These are phyloP conservation scores for Scophthalmus maximus DNA, from an alignment of 2,113 vertebrate genomes.

Conservation along the genomic window DNA sequence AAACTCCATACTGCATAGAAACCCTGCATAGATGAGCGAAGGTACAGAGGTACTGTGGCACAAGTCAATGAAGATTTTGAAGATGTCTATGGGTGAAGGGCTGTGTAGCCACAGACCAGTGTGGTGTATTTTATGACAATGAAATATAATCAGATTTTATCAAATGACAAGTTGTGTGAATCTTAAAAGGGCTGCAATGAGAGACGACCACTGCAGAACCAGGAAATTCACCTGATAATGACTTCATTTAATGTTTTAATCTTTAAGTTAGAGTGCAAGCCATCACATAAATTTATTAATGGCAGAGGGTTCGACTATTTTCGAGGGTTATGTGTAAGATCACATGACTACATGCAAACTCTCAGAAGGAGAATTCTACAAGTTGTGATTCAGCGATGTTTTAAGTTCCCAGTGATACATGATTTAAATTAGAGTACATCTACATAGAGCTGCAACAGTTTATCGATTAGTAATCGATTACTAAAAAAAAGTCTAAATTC, in stretches of 20 bases:
- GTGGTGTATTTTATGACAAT: too few species aligned
- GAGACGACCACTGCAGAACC: not conserved
- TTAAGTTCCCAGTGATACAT: conserved; percentile 9
- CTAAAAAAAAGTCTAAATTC: too few species aligned
- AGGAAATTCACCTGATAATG: conserved; percentile 4
- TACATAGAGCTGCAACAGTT: too few species aligned
- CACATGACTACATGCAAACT: not conserved
- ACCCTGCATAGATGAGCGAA: not conserved
- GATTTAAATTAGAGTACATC: conserved; percentile 19
- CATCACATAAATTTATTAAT: conserved; percentile 11
- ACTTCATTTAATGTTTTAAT: conserved; percentile 38
- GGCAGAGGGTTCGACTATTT: not conserved
- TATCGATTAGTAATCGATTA: too few species aligned
- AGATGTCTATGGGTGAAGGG: too few species aligned
- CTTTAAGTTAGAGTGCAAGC: not conserved
- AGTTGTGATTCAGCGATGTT: conserved; percentile 1
- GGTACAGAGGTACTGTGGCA: not conserved
- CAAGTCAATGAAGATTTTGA: too few species aligned
- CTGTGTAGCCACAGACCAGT: too few species aligned
- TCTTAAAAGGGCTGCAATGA: not conserved
- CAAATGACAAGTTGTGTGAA: not conserved
- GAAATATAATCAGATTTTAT: not conserved
- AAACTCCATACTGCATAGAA: too few species aligned
- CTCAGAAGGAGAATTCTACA: not conserved
- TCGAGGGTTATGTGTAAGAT: conserved; percentile 6